These are phyloP conservation scores for Drosophila siamana DNA, from an alignment of 2,888 invertebrate species.

Conservation along the genomic window DNA sequence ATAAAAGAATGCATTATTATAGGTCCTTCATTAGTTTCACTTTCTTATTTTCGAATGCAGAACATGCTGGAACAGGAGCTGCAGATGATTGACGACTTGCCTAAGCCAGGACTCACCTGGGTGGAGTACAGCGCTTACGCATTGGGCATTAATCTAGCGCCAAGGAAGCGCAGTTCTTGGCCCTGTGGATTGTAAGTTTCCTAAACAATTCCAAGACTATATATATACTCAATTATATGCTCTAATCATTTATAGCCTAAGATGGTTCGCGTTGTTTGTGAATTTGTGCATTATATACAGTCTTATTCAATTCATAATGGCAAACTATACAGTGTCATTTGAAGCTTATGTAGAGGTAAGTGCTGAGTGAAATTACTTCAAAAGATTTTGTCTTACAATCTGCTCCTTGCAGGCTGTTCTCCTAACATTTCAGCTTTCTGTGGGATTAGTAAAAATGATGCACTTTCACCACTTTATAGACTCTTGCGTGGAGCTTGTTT, in stretches of 20 bases:
- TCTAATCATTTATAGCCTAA: conserved; percentile 31
- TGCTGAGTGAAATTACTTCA: fast-evolving
- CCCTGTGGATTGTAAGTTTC: conserved; percentile 57
- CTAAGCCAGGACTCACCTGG: conserved; percentile 58
- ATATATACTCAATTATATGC: background rate
- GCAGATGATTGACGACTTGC: conserved; percentile 51
- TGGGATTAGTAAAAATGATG: conserved; percentile 68
- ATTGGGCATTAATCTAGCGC: conserved; percentile 65
- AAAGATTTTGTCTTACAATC: fast-evolving
- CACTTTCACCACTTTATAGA: conserved; percentile 45
- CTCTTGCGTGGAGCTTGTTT: conserved; percentile 39
- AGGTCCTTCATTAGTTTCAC: conserved; percentile 38
- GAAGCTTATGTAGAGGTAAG: conserved; percentile 71
- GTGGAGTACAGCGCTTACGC: conserved; percentile 68
- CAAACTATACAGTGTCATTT: conserved; percentile 59
- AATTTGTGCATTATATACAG: conserved; percentile 61
- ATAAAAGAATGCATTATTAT: conserved; percentile 45
- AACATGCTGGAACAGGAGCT: conserved; percentile 59
- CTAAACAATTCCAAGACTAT: background rate
- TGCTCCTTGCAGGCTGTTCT: conserved; percentile 52
- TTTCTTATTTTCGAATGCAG: conserved; percentile 43
- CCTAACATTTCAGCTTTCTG: conserved; percentile 60
- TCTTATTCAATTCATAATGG: conserved; percentile 58
- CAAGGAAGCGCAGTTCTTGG: conserved; percentile 61
- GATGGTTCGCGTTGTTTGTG: conserved; percentile 29